Conservation (phyloP, 2,113 vertebrate species). For the Channa argus region DNA sequence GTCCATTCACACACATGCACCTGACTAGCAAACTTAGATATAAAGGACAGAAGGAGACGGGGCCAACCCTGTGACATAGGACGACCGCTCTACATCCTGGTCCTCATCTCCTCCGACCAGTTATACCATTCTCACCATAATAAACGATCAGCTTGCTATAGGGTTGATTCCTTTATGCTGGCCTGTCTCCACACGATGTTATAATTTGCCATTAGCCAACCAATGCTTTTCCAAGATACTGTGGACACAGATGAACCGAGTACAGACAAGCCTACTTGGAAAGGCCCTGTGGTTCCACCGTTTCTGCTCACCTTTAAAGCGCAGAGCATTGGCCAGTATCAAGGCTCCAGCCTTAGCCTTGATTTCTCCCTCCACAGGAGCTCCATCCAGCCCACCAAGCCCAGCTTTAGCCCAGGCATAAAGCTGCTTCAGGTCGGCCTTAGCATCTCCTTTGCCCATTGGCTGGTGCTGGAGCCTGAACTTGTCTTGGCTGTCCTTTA, state of each 20-base stretch:
- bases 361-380: conserved; percentile 47
- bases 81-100: no score
- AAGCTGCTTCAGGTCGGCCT: conserved; percentile 66
- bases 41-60: no score
- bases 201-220: neutral
- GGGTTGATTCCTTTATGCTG: neutral
- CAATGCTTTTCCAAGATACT: neutral
- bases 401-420: conserved; percentile 67
- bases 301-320: conserved; percentile 76
- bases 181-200: conserved; percentile 2
- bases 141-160: conserved; percentile 10
- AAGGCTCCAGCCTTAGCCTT: conserved; percentile 62
- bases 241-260: conserved; percentile 1
- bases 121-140: conserved; percentile 12
- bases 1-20: neutral
- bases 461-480: conserved; percentile 62
- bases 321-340: conserved; percentile 66
- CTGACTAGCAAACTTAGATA: no score
- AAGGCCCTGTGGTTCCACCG: neutral
- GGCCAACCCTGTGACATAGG: no score
- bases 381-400: conserved; percentile 54
- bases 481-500: conserved; percentile 53
- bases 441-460: conserved; percentile 59
- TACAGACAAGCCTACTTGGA: no score
- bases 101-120: neutral